A percentile compares a stretch with the other conserved stretches of the same genome.
These are phyloP conservation scores for Neoscelio sp. DNA, from an alignment of 2,888 invertebrate genomes.

Conservation along the genomic window DNA sequence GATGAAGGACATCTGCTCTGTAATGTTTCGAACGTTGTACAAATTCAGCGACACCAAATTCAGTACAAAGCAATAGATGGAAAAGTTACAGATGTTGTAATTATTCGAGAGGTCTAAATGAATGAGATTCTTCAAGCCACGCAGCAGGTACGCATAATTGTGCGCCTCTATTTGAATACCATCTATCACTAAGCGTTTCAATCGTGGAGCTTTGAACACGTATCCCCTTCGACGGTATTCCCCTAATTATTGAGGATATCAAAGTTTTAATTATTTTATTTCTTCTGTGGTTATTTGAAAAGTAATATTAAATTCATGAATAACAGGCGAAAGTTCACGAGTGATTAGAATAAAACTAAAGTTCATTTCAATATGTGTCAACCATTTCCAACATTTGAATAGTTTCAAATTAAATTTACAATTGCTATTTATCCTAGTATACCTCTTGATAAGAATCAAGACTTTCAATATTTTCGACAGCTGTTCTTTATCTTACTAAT, in stretches of 20 bases:
- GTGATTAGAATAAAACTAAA: too few relatives aligned
- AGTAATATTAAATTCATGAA: too few relatives aligned
- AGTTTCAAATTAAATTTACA: too few relatives aligned
- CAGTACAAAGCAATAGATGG: constrained; percentile 87
- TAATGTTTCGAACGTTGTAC: constrained; percentile 87
- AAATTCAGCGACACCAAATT: constrained; percentile 90
- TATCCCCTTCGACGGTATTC: constrained; percentile 83
- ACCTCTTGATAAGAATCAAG: too few relatives aligned
- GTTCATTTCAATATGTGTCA: too few relatives aligned
- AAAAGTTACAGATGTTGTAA: constrained; percentile 86
- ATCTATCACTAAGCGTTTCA: constrained; percentile 86
- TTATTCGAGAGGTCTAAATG: constrained; percentile 90
- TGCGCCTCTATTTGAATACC: constrained; percentile 84
- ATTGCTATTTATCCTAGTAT: too few relatives aligned
- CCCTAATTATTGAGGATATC: constrained; percentile 48
- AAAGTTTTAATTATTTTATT: too few relatives aligned
- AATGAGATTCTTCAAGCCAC: constrained; percentile 86
- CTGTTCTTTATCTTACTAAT: too few relatives aligned
- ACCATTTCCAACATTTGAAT: too few relatives aligned
- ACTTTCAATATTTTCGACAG: too few relatives aligned
- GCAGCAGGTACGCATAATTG: constrained; percentile 85
- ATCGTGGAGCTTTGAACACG: constrained; percentile 85
- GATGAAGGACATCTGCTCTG: constrained; percentile 73
- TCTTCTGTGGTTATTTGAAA: too few relatives aligned
- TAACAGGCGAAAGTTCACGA: too few relatives aligned